Evolutionary conservation across 1,140 invertebrate species (phyloP), one percentile per base, ranked within the genome.

Genomic region (Philotrypesis tridentata): DNA sequence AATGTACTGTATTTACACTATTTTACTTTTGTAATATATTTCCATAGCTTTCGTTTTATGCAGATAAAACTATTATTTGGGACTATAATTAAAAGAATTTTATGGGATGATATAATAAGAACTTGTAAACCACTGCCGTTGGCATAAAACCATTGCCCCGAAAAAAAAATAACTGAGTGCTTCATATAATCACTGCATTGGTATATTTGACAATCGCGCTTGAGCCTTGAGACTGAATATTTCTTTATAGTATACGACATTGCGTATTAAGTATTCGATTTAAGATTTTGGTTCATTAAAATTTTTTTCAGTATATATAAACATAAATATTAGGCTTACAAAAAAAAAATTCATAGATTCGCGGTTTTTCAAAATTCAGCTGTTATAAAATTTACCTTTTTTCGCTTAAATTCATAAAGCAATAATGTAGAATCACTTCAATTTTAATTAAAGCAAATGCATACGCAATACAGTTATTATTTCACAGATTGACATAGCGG

Each of bases 171-270:
- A 12, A 80, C 29, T 29, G 4, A 27, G 37, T 80, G 70, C 80
- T 85, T 82, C 48, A 82, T 43, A 84, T 79, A 74, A 72, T 81
- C 79, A 84, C 33, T 83, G 79, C 68, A 86, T 83, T 81, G 83
- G 84, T 87, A 87, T 87, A 82, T 88, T 87, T 85, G 89, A 90
- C 89, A 90, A 90, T 90, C 89, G 88, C 82, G 87, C 87, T 89
- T 88, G 83, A 85, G 87, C 88, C 87, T 87, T 89, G 84, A 88
- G 86, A 88, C 88, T 89, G 87, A 89, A 83, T 85, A 85, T 55
- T 48, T 55, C 37, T 65, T 80, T 40, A 27, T 25, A 71, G 23
- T 72, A 65, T 80, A 55, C 48, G 4, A 55, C 4, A 55, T 55
- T 9, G 9, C 21, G 17, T 55, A 55, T 55, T 55, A 55, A 3